A percentile compares a stretch with the other conserved stretches of the same genome.
Conservation (phyloP, 2,113 vertebrate species). For the Choloepus hoffmanni region DNA sequence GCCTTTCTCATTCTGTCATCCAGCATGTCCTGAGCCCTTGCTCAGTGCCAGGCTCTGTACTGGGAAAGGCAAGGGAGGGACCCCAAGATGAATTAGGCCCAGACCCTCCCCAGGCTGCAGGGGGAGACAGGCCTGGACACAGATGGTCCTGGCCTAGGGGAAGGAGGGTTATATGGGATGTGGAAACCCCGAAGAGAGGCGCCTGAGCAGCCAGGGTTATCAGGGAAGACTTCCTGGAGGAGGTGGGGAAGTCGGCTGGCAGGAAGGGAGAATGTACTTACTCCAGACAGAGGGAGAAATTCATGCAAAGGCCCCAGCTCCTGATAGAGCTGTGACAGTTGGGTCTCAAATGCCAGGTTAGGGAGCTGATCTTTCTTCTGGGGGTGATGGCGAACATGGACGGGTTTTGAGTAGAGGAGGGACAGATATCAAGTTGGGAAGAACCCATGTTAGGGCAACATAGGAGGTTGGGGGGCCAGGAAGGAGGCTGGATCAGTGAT, state of each 20-base stretch:
- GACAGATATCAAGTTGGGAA: neutral
- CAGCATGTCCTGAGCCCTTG: conserved; percentile 14
- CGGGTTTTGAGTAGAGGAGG: neutral
- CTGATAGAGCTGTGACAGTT: neutral
- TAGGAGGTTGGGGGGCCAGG: neutral
- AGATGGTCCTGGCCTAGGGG: neutral
- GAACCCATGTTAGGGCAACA: neutral
- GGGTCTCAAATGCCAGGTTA: neutral
- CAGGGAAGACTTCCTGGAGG: conserved; percentile 29
- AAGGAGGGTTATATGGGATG: neutral
- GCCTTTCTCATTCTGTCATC: conserved; percentile 1
- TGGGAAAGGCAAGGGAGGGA: neutral
- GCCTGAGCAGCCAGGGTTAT: neutral
- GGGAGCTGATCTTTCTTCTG: neutral
- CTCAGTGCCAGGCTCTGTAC: neutral
- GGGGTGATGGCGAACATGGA: neutral
- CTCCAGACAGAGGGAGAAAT: neutral
- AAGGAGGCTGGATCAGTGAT: neutral
- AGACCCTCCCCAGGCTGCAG: neutral
- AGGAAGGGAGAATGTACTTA: neutral
- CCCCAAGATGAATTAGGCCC: neutral
- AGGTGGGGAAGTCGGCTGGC: neutral
- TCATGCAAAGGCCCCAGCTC: neutral
- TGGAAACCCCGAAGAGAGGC: neutral
- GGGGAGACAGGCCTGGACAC: neutral